Percentiles rank a stretch among this genome's conserved stretches.
phyloP scores from a whole-genome alignment of 2,888 invertebrate species.

The Phaedon cochleariae region DNA sequence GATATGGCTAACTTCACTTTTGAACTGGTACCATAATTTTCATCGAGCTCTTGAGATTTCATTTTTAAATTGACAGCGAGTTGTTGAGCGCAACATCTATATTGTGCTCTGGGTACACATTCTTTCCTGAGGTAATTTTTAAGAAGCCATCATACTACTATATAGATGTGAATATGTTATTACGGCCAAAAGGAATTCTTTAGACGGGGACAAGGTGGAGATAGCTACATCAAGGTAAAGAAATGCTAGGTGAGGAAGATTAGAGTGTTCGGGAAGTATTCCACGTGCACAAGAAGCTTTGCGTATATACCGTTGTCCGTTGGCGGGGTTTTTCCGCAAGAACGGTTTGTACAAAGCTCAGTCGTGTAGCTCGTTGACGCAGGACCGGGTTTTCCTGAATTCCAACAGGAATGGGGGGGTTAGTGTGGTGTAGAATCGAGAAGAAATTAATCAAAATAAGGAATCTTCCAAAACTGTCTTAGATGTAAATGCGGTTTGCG shows the following conservation, averaged over 20 bases:
- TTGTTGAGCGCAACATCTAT: too few species aligned
- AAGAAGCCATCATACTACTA: too few species aligned
- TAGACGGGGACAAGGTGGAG: slow-evolving; percentile 44
- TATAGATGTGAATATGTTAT: too few species aligned
- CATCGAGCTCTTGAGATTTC: too few species aligned
- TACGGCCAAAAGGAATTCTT: slow-evolving; percentile 48
- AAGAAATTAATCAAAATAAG: slow-evolving; percentile 65
- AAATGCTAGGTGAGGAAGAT: slow-evolving; percentile 62
- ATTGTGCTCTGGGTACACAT: too few species aligned
- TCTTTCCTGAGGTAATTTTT: too few species aligned
- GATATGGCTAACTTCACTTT: too few species aligned
- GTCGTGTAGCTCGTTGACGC: slow-evolving; percentile 69
- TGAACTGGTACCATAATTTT: too few species aligned
- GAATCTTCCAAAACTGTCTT: slow-evolving; percentile 55
- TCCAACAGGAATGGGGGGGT: slow-evolving; percentile 51
- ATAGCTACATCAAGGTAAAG: slow-evolving; percentile 49
- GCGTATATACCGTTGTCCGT: too few species aligned
- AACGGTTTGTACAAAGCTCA: slow-evolving; percentile 69
- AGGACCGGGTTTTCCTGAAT: slow-evolving; percentile 59
- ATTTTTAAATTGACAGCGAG: too few species aligned
- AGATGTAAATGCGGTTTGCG: slow-evolving; percentile 61
- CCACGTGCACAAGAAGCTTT: slow-evolving; percentile 73
- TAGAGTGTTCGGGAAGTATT: slow-evolving; percentile 73
- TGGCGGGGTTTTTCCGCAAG: slow-evolving; percentile 66
- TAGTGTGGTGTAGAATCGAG: slow-evolving; percentile 62